phyloP scores from a whole-genome alignment of 2,797 vertebrate species.

The Peromyscus nudipes region DNA sequence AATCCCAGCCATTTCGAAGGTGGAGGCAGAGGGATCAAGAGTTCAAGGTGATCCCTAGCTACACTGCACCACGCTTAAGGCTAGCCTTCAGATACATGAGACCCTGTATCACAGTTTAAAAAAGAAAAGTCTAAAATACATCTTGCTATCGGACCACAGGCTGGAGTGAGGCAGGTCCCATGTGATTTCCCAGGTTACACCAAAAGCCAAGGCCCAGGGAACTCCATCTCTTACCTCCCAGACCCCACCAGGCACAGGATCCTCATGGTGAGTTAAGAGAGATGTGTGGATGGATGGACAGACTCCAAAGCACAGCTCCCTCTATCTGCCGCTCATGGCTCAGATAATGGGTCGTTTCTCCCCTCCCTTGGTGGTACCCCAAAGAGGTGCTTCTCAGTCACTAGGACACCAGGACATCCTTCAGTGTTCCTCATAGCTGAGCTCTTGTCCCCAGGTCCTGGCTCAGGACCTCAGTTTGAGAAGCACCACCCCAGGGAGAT shows the following conservation, averaged over 20 bases:
- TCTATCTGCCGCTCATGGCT: fast-evolving
- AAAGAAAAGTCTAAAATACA: neutral
- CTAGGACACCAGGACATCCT: fast-evolving
- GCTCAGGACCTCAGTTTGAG: neutral
- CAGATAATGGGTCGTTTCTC: neutral
- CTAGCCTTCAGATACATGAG: neutral
- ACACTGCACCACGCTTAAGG: neutral
- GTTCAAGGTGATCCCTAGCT: neutral
- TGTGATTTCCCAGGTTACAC: neutral
- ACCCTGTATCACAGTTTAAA: neutral
- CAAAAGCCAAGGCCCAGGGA: neutral
- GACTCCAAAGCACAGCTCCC: neutral
- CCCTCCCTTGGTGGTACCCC: neutral
- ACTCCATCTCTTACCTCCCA: fast-evolving
- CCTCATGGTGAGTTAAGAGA: fast-evolving
- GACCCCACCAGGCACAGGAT: no score
- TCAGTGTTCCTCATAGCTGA: neutral
- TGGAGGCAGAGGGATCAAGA: no score
- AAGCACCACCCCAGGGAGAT: fast-evolving
- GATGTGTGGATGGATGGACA: neutral
- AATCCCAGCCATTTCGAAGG: neutral
- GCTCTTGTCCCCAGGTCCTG: neutral
- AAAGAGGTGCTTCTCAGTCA: no score
- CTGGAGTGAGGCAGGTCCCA: neutral
- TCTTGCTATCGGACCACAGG: neutral